Evolutionary conservation across 2,888 invertebrate species (phyloP).

Genomic region (Alentia gelatinosa): DNA sequence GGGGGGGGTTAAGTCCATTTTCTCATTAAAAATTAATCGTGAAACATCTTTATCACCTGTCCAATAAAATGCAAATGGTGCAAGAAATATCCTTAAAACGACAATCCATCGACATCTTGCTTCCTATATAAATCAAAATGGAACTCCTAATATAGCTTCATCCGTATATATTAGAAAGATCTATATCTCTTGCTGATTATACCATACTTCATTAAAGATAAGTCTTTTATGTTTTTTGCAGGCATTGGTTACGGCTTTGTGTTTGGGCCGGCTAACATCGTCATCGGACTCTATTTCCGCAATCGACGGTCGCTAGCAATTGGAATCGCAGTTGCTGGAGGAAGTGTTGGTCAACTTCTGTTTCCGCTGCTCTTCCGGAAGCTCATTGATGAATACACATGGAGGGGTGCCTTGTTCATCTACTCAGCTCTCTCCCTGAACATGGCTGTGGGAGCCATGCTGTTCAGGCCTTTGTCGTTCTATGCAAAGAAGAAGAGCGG

Average conservation of each 20-base stretch:
- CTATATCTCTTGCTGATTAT: no score
- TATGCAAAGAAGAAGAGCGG: background rate
- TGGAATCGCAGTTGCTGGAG: slow-evolving; percentile 62
- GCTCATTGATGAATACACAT: slow-evolving; percentile 53
- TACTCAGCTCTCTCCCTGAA: slow-evolving; percentile 60
- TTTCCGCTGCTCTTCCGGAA: slow-evolving; percentile 58
- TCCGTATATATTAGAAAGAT: no score
- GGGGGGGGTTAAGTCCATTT: no score
- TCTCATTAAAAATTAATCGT: no score
- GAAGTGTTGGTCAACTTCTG: slow-evolving; percentile 62
- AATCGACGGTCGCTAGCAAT: slow-evolving; percentile 63
- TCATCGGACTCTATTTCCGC: slow-evolving; percentile 62
- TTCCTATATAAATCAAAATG: no score
- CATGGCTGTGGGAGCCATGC: slow-evolving; percentile 47
- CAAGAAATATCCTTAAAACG: no score
- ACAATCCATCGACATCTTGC: no score
- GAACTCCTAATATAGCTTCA: no score
- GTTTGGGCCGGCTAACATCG: slow-evolving; percentile 60
- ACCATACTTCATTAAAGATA: no score
- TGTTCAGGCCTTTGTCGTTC: slow-evolving; percentile 61
- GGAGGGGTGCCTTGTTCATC: slow-evolving; percentile 61
- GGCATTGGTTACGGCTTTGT: slow-evolving; percentile 61
- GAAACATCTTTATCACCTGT: no score
- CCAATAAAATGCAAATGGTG: no score
- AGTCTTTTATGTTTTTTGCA: background rate